Evolutionary conservation across 37 sponge, comb jelly and placozoan species (phyloP).

Genomic region (Agelas oroides): DNA sequence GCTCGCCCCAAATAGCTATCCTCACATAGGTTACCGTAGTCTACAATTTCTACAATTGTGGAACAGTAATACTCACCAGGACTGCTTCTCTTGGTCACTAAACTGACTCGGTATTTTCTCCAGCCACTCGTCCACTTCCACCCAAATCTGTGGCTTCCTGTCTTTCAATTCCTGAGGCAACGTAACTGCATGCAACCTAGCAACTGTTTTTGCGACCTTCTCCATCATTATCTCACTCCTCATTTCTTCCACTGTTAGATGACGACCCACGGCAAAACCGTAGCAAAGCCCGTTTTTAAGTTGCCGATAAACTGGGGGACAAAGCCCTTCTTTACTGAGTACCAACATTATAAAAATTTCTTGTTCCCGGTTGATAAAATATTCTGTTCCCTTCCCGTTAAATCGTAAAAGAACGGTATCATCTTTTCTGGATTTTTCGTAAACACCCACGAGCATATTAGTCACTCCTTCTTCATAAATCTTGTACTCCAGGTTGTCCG

Average conservation of each 20-base stretch:
- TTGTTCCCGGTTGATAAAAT: constrained; percentile 51
- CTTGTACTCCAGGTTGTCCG: neutral
- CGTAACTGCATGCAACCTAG: constrained; percentile 60
- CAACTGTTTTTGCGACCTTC: constrained; percentile 62
- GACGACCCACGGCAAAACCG: constrained; percentile 64
- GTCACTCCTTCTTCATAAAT: constrained; percentile 61
- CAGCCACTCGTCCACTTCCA: constrained; percentile 41
- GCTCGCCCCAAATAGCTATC: too few species aligned
- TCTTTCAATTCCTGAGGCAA: constrained; percentile 6
- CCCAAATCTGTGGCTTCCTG: constrained; percentile 24
- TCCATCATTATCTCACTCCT: constrained; percentile 35
- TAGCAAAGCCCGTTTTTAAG: constrained; percentile 82
- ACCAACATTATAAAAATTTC: constrained; percentile 51
- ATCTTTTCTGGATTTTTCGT: constrained; percentile 9
- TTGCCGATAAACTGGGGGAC: constrained; percentile 46
- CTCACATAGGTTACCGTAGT: too few species aligned
- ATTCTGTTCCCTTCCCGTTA: constrained; percentile 75
- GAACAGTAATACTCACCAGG: constrained; percentile 39
- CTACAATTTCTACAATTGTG: too few species aligned
- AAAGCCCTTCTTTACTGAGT: constrained; percentile 28
- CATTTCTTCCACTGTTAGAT: constrained; percentile 48
- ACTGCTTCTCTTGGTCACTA: constrained; percentile 14
- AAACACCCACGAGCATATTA: constrained; percentile 58
- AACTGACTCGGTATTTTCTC: constrained; percentile 35
- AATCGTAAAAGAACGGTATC: constrained; percentile 69